Evolutionary conservation across 2,113 vertebrate genomes (phyloP), one percentile per base, ranked within the genome.

Genomic region (Macaca fascicularis): DNA sequence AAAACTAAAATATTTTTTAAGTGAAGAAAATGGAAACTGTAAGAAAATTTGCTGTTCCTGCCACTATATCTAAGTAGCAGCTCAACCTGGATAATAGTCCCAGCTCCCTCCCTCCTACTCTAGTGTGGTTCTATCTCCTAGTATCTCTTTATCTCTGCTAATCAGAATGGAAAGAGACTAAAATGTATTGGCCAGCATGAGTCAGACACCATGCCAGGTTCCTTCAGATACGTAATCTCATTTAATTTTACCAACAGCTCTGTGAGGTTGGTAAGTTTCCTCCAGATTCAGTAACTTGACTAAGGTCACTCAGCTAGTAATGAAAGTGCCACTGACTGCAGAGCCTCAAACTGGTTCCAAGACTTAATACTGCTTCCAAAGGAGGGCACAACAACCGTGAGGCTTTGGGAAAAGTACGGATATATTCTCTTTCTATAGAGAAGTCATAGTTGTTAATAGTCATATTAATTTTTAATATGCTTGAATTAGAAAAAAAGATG

Each of bases 141-240:
- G 40, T 88, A 43, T 86, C 16, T 78, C 61, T 96, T 75, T 55
- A 70, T 90, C 32, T 93, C 82, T 97, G 45, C 50, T 82, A 84
- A 84, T 74, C 76, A 95, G 85, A 82, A 40, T 48, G 78, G 40
- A 82, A 94, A 72, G 52, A 93, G 67, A 83, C 67, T 52, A 45
- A 97, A 64, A 74, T 40, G 78, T 69, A n/a, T 48, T 25, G 80
- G 72, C 76, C 72, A 94, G 70, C 45, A 38, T 64, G 81, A 76
- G 30, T 70, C 5, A 10, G 72, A 59, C 23, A 59, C 40, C 81
- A 69, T 5, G 38, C 61, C 11, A 90, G 20, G 4, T 50, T 92
- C 64, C 90, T 88, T 91, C 45, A 90, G 50, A 75, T 74, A 10
- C 3, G 14, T 85, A 96, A 97, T 97, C 72, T 95, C 76, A 87